Evolutionary conservation across 64 coral and sea anemone genomes (phyloP).

Genomic region (Montipora efflorescens): DNA sequence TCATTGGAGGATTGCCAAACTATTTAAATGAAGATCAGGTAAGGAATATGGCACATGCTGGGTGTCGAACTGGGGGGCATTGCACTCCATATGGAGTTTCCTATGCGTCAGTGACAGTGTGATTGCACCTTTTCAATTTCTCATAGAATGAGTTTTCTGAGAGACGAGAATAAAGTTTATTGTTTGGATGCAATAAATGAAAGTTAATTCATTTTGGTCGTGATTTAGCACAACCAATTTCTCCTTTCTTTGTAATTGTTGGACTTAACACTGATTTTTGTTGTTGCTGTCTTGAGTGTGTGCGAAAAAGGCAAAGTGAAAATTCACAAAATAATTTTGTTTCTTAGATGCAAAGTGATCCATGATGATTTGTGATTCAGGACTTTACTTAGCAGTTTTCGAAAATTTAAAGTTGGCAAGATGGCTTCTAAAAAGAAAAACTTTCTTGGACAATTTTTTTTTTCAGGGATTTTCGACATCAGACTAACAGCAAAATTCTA

Average conservation of each 20-base stretch:
- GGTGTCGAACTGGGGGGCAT: neutral
- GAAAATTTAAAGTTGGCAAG: neutral
- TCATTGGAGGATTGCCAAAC: slow-evolving; percentile 98
- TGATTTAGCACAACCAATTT: neutral
- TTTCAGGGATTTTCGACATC: neutral
- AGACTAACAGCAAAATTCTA: slow-evolving; percentile 42
- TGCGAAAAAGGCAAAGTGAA: no score
- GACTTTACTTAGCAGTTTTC: neutral
- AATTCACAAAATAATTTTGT: no score
- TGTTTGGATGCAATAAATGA: no score
- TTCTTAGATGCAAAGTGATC: no score
- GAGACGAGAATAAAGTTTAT: neutral
- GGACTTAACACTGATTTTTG: no score
- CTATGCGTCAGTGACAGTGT: neutral
- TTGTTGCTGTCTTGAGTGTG: no score
- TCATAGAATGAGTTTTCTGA: neutral
- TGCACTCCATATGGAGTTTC: neutral
- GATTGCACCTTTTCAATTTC: neutral
- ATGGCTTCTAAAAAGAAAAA: neutral
- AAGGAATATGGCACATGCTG: neutral
- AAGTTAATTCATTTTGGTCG: no score
- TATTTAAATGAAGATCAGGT: slow-evolving; percentile 99
- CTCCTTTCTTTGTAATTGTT: neutral
- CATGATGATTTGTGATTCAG: neutral
- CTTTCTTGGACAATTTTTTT: neutral